Base-by-base conservation (phyloP, 2,888 invertebrate genomes). In the Hypolimnas misippus region DNA sequence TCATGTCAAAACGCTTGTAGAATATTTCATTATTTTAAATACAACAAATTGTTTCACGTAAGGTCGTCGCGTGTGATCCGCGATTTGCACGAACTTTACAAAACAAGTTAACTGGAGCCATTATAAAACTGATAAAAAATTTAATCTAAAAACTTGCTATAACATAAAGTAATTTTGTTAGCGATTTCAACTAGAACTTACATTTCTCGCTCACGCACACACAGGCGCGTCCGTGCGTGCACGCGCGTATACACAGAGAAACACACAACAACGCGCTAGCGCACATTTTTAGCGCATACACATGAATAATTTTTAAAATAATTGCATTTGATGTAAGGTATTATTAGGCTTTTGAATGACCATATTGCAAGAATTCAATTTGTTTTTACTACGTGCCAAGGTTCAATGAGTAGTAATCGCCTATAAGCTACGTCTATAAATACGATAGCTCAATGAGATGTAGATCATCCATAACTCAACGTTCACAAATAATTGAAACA, bases 81-180 rank as follows among this genome's bases (percentile, higher is more conserved):
- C 62, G 42, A 62, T 62, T 79, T 77, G 77, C 74, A 78, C 71
- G 73, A 77, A 76, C 73, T 69, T 75, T 76, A 76, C 77, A 17
- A 38, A 42, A 42, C 5, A 21, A 53, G 35, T 10, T 38, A 53
- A 35, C n/a, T 51, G 51, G 40, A 51, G 42, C 19, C 17, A 33
- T 42, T 52, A 51, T 19, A 17, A 51, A 29, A 58, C 40, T 42
- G 51, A 51, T 58, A 31, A 40, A 58, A n/a, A 51, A 31, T 53
- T 46, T 54, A 54, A 54, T 54, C 54, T 54, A n/a, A 60, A 6
- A 14, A n/a, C 49, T 6, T 6, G 6, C 25, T 29, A 6, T 8
- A 0, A 14, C 19, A 55, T 38, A 12, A 42, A 40, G 55, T 42
- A 21, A 61, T 61, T 49, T 51, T 42, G 40, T 50, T 49, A 49